phyloP scores from a whole-genome alignment of 2,888 invertebrate genomes.

The Lithophane leautieri region DNA sequence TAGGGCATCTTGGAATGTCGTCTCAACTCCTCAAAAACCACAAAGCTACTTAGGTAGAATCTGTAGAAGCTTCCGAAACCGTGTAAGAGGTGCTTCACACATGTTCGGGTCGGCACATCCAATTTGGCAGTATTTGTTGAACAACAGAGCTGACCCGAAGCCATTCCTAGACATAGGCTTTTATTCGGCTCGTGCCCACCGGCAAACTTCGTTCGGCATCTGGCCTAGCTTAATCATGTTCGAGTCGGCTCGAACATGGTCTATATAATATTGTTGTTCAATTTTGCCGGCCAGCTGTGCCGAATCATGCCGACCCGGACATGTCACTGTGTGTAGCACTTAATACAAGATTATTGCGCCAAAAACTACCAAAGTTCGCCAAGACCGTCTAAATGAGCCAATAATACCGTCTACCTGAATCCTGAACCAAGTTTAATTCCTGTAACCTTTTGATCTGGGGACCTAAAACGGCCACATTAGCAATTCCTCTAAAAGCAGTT shows the following conservation, averaged over 20 bases:
- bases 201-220: background rate
- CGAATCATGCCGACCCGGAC: background rate
- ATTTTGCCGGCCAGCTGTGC: background rate
- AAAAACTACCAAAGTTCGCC: background rate
- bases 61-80: no score
- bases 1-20: background rate
- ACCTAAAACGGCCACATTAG: no score
- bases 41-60: background rate
- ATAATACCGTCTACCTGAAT: background rate
- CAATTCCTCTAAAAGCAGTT: no score
- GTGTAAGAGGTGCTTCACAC: background rate
- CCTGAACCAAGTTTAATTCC: background rate
- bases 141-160: background rate
- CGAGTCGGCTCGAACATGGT: background rate
- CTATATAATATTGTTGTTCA: background rate
- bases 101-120: background rate
- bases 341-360: background rate
- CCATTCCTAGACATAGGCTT: background rate
- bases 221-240: background rate
- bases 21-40: background rate
- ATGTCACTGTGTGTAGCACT: background rate
- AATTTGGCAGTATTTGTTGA: background rate
- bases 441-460: background rate
- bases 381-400: background rate
- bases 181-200: background rate